Evolutionary conservation across 2,888 invertebrate genomes (phyloP).

Genomic region (Hypena proboscidalis): DNA sequence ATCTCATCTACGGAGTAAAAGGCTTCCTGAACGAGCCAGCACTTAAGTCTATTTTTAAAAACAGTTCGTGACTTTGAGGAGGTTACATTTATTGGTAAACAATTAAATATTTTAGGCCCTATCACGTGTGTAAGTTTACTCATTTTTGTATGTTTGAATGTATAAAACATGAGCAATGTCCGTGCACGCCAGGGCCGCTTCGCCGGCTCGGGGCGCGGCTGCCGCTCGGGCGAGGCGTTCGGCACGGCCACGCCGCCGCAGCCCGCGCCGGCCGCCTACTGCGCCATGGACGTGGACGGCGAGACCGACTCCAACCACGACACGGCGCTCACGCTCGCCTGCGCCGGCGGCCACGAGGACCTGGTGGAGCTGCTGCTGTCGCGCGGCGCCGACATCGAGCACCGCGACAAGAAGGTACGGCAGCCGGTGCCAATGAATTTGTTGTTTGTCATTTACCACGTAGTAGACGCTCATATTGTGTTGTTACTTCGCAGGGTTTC

Average conservation of each 20-base stretch:
- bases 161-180: too few species aligned
- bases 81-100: too few species aligned
- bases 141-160: too few species aligned
- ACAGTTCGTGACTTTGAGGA: too few species aligned
- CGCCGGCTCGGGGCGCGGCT: conserved; percentile 51
- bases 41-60: too few species aligned
- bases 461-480: background rate
- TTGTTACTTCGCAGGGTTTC: conserved; percentile 88
- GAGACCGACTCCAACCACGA: conserved; percentile 99
- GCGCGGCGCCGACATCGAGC: conserved; percentile 98
- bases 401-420: conserved; percentile 96
- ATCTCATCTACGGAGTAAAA: too few species aligned
- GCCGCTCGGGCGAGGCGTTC: conserved; percentile 52
- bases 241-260: conserved; percentile 68
- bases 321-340: conserved; percentile 98
- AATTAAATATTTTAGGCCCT: too few species aligned
- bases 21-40: too few species aligned
- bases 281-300: conserved; percentile 97
- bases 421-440: too few species aligned
- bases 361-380: conserved; percentile 96
- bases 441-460: background rate
- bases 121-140: too few species aligned
- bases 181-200: conserved; percentile 69
- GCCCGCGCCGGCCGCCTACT: conserved; percentile 85
- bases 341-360: conserved; percentile 98